phyloP scores from a whole-genome alignment of 1,140 invertebrate species.

The Sitophilus oryzae region DNA sequence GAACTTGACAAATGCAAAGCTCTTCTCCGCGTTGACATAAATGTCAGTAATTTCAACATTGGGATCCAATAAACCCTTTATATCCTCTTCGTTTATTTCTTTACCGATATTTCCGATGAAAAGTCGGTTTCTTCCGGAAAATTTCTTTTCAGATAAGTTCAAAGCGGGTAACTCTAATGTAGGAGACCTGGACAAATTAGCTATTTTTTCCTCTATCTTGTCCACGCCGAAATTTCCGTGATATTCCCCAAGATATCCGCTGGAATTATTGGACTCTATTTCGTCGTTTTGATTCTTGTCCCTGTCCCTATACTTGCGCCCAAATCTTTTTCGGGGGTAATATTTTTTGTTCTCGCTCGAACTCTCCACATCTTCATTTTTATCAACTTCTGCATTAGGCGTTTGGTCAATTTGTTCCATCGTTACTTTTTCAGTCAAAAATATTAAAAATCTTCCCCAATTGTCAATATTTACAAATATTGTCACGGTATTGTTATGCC shows the following conservation, averaged over 20 bases:
- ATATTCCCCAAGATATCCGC: not conserved
- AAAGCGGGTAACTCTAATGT: conserved; percentile 63
- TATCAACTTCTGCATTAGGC: not conserved
- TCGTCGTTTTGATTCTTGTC: not conserved
- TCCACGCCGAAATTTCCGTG: not conserved
- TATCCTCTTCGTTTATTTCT: conserved; percentile 82
- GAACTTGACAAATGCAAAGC: conserved; percentile 95
- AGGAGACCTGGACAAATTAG: conserved; percentile 61
- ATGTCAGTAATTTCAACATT: conserved; percentile 88
- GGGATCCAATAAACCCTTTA: conserved; percentile 72
- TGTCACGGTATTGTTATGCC: not conserved
- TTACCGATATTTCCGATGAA: conserved; percentile 90
- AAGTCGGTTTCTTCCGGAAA: conserved; percentile 81
- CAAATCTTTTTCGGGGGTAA: not conserved
- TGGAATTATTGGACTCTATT: not conserved
- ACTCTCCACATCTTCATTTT: not conserved
- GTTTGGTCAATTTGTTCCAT: not conserved
- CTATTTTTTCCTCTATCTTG: conserved; percentile 47
- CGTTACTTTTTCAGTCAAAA: not conserved
- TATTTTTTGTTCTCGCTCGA: conserved; percentile 2
- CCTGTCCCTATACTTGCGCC: not conserved
- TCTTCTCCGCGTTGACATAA: conserved; percentile 91
- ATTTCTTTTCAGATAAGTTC: conserved; percentile 68
- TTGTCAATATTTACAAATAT: not conserved
- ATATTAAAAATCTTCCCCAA: too few relatives aligned